Evolutionary conservation across 1,140 invertebrate species (phyloP), one percentile per base, ranked within the genome.

Genomic region (Drosophila quadrilineata): DNA sequence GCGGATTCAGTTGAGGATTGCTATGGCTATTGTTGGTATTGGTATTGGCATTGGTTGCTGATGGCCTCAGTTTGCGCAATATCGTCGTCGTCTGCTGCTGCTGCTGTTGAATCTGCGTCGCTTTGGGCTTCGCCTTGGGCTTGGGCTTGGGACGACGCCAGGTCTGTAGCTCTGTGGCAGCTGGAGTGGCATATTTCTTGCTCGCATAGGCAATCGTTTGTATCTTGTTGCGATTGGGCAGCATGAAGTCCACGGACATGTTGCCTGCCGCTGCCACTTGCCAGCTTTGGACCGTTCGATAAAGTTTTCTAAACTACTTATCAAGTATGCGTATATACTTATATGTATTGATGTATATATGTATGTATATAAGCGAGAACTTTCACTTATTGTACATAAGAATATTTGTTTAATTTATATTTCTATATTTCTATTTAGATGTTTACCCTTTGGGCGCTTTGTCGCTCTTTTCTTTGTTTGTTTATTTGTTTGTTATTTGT

Each of bases 221-320:
- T 65, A 84, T 84, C 74, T 84, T 84, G 59, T 84, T 84, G 62
- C 79, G 79, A 85, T 86, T 85, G 70, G 79, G 79, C 79, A 84
- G 79, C 57, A 84, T 84, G 19, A 85, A 84, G 67, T 84, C 79
- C 79, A 84, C 79, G 54, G 79, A 84, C 79, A 84, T 84, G 66
- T 67, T 84, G 74, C 58, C 74, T 67, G 62, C 54, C 35, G 35
- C 56, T 53, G 57, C 64, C 71, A 71, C 58, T 75, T 70, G 73
- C 76, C 76, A 82, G 77, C 54, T 82, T 58, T 57, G 54, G 41
- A 62, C 52, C 57, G 62, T 69, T 58, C 35, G 36, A 66, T 59
- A 53, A 50, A 57, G 59, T 57, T 43, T 57, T 74, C 49, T 62
- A 58, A 63, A 72, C 65, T 71, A 58, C 75, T 59, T 66, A 66